Evolutionary conservation across 2,113 vertebrate genomes (phyloP).

Genomic region (Cichladusa arquata): DNA sequence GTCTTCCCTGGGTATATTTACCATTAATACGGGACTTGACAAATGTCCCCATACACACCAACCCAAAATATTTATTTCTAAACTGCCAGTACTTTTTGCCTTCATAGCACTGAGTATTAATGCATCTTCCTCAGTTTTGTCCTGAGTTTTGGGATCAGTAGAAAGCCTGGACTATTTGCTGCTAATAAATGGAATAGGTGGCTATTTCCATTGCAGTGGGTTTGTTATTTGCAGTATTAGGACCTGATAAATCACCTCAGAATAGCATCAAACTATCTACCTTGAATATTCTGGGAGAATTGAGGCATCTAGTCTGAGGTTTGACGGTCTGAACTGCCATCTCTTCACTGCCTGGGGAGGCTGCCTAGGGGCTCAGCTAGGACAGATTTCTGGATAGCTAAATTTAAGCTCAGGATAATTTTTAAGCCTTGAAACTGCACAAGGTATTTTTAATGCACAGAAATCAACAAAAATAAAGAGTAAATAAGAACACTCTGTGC

Average conservation of each 20-base stretch:
- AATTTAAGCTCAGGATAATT: neutral
- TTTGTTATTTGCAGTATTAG: neutral
- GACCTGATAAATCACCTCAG: neutral
- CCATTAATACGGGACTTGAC: neutral
- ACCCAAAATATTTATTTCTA: neutral
- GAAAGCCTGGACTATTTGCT: neutral
- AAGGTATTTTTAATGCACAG: neutral
- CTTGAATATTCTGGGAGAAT: neutral
- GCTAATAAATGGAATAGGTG: neutral
- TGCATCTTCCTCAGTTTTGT: neutral
- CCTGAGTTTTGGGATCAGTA: neutral
- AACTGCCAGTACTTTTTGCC: neutral
- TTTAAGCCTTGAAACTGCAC: neutral
- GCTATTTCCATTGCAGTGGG: neutral
- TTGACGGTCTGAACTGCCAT: neutral
- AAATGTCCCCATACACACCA: neutral
- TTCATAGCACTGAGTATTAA: neutral
- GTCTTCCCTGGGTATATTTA: neutral
- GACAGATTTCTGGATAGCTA: neutral
- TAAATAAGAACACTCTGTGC: neutral
- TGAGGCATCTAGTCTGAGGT: neutral
- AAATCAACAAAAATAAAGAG: neutral
- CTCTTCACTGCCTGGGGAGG: fast-evolving
- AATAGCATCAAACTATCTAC: neutral
- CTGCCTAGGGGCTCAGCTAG: neutral